phyloP scores from a whole-genome alignment of 2,113 vertebrate genomes.

The Rattus norvegicus region GRCr8 NC_086019.1:10711501-10712000 shows the following conservation, averaged over 20 bases:
- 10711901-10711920: too few species aligned
- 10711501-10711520: slow-evolving; percentile 79
- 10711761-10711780: slow-evolving; percentile 30
- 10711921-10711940: too few species aligned
- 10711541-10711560: slow-evolving; percentile 78
- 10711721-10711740: slow-evolving; percentile 70
- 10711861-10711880: slow-evolving; percentile 68
- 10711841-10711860: slow-evolving; percentile 82
- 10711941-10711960: too few species aligned
- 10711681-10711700: slow-evolving; percentile 47
- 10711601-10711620: slow-evolving; percentile 85
- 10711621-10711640: slow-evolving; percentile 78
- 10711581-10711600: slow-evolving; percentile 82
- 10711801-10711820: slow-evolving; percentile 84
- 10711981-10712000: too few species aligned
- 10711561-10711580: slow-evolving; percentile 82
- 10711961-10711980: too few species aligned
- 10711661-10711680: slow-evolving; percentile 83
- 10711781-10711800: slow-evolving; percentile 77
- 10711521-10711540: slow-evolving; percentile 67
- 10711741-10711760: neutral
- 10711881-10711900: too few species aligned
- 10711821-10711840: slow-evolving; percentile 87
- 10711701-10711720: slow-evolving; percentile 83
- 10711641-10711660: slow-evolving; percentile 71